These are phyloP conservation scores for Hemibagrus wyckioides DNA, from an alignment of 2,113 vertebrate genomes.

Conservation along the genomic window DNA sequence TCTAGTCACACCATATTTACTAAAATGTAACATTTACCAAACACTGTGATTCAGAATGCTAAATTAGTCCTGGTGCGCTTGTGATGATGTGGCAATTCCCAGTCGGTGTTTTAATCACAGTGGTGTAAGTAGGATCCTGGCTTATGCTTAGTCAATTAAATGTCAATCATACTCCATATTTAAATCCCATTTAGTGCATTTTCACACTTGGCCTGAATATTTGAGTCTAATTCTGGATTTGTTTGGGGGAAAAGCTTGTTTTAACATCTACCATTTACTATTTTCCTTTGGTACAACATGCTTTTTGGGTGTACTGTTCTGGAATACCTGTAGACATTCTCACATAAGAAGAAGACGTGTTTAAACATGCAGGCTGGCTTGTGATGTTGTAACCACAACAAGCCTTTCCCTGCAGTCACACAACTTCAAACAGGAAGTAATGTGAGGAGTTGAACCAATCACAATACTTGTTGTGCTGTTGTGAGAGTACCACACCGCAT, in stretches of 20 bases:
- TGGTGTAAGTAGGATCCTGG: background rate
- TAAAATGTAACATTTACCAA: constrained; percentile 4
- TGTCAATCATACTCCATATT: background rate
- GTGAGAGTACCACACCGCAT: background rate
- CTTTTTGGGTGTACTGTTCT: background rate
- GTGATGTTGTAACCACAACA: too few species aligned
- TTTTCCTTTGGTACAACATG: background rate
- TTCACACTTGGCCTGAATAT: background rate
- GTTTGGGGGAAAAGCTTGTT: background rate
- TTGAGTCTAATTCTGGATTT: background rate
- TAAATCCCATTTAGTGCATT: background rate
- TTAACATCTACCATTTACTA: background rate
- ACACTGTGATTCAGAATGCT: background rate
- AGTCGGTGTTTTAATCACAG: background rate
- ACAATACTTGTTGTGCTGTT: background rate
- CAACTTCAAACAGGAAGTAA: background rate
- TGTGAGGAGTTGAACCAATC: background rate
- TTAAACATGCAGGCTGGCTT: background rate
- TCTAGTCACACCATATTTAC: background rate
- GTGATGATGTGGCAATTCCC: background rate
- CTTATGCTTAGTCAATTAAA: background rate
- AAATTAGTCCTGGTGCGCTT: background rate
- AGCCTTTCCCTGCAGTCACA: background rate
- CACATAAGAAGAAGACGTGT: background rate
- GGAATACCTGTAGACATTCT: background rate